These are phyloP conservation scores for Napeogenes sylphis DNA, from an alignment of 2,888 invertebrate species.

Conservation along the genomic window DNA sequence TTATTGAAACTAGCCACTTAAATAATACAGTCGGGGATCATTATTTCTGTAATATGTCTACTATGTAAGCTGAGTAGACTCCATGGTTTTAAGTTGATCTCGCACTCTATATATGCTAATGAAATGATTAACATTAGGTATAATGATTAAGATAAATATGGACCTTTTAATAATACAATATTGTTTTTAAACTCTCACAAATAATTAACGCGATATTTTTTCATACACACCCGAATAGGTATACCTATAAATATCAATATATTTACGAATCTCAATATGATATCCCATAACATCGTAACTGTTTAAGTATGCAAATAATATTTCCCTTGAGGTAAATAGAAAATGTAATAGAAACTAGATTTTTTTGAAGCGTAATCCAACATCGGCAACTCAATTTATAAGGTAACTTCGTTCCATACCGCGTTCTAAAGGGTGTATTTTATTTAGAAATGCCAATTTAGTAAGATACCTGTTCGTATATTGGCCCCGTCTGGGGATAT, in stretches of 20 bases:
- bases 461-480: conserved; percentile 55
- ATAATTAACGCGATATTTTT: no score
- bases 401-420: conserved; percentile 39
- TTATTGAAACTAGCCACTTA: no score
- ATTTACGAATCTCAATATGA: conserved; percentile 11
- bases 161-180: no score
- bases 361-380: conserved; percentile 29
- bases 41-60: no score
- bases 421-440: conserved; percentile 47
- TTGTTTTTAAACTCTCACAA: no score
- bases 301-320: conserved; percentile 27
- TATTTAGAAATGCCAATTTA: conserved; percentile 64
- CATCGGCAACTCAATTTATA: conserved; percentile 40
- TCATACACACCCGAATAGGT: no score
- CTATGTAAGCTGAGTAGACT: no score
- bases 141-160: no score
- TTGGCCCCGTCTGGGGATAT: conserved; percentile 63
- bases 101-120: no score
- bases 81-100: no score
- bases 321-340: conserved; percentile 27
- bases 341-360: conserved; percentile 29
- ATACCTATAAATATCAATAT: not conserved
- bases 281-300: conserved; percentile 20
- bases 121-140: no score
- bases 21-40: no score